Evolutionary conservation across 2,888 invertebrate species (phyloP).

Genomic region (Hyposoter didymator): DNA sequence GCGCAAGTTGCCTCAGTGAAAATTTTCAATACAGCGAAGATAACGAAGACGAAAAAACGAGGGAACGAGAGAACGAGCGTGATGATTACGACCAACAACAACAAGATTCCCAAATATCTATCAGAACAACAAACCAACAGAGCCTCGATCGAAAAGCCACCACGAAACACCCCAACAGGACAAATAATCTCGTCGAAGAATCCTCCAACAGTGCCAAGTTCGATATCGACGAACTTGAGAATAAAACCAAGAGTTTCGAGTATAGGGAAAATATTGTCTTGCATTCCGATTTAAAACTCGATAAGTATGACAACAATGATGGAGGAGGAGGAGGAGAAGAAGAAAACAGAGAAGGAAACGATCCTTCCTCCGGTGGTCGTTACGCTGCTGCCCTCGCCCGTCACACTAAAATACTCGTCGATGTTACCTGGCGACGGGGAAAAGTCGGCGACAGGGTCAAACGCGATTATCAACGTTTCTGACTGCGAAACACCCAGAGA

Average conservation of each 20-base stretch:
- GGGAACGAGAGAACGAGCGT: slow-evolving; percentile 35
- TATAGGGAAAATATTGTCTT: slow-evolving; percentile 67
- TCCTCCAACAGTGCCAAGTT: slow-evolving; percentile 25
- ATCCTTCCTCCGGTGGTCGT: slow-evolving; percentile 51
- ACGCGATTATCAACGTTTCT: slow-evolving; percentile 78
- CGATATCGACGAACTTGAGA: slow-evolving; percentile 36
- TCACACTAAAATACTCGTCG: slow-evolving; percentile 69
- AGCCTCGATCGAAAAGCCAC: background rate
- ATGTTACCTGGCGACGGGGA: slow-evolving; percentile 74
- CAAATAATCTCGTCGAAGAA: slow-evolving; percentile 63
- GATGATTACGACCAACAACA: slow-evolving; percentile 18
- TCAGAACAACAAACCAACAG: background rate
- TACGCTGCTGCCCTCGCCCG: slow-evolving; percentile 51
- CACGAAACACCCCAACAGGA: background rate
- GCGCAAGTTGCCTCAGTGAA: slow-evolving; percentile 67
- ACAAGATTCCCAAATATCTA: background rate
- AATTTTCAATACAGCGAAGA: slow-evolving; percentile 56
- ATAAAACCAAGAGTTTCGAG: slow-evolving; percentile 48
- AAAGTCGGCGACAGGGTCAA: slow-evolving; percentile 77
- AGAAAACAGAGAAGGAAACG: slow-evolving; percentile 61
- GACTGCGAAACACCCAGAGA: slow-evolving; percentile 51
- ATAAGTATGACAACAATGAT: slow-evolving; percentile 48
- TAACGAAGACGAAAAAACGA: slow-evolving; percentile 38
- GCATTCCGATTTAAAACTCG: slow-evolving; percentile 71
- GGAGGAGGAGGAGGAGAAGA: background rate